These are phyloP conservation scores for Rhopalosiphum maidis DNA, from an alignment of 1,140 invertebrate genomes.

Conservation along the genomic window DNA sequence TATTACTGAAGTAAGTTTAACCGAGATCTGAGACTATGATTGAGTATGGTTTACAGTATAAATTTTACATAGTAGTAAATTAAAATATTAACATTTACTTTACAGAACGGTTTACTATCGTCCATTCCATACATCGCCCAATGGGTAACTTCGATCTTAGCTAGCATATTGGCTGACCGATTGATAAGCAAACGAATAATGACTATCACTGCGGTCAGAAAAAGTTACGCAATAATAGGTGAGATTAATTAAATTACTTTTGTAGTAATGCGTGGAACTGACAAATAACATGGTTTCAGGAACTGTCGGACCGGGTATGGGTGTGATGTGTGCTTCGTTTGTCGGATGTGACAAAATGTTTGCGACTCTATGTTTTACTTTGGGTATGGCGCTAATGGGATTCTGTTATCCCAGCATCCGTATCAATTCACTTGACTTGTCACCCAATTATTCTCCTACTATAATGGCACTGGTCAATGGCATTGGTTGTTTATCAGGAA, in stretches of 20 bases:
- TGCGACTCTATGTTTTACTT: slow-evolving; percentile 73
- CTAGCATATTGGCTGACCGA: slow-evolving; percentile 69
- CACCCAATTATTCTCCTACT: slow-evolving; percentile 78
- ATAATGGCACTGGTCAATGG: slow-evolving; percentile 83
- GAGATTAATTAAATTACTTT: slow-evolving; percentile 59
- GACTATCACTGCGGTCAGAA: slow-evolving; percentile 68
- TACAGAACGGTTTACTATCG: slow-evolving; percentile 68
- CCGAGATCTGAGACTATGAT: neutral
- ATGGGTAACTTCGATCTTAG: slow-evolving; percentile 69
- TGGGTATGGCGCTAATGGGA: slow-evolving; percentile 74
- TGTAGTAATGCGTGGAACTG: neutral
- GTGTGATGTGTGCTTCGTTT: slow-evolving; percentile 75
- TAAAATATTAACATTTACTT: neutral
- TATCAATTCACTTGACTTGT: slow-evolving; percentile 80
- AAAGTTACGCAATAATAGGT: slow-evolving; percentile 71
- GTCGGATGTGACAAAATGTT: slow-evolving; percentile 68
- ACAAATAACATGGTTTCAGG: slow-evolving; percentile 63
- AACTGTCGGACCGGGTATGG: slow-evolving; percentile 76
- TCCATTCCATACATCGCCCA: slow-evolving; percentile 70
- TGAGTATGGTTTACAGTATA: neutral
- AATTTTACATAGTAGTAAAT: neutral
- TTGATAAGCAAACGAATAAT: slow-evolving; percentile 67
- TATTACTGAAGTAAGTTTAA: slow-evolving; percentile 68
- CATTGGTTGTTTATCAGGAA: slow-evolving; percentile 75
- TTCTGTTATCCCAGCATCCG: slow-evolving; percentile 73